These are phyloP conservation scores for Lerista edwardsae DNA, from an alignment of 2,797 vertebrate genomes.

Conservation along the genomic window DNA sequence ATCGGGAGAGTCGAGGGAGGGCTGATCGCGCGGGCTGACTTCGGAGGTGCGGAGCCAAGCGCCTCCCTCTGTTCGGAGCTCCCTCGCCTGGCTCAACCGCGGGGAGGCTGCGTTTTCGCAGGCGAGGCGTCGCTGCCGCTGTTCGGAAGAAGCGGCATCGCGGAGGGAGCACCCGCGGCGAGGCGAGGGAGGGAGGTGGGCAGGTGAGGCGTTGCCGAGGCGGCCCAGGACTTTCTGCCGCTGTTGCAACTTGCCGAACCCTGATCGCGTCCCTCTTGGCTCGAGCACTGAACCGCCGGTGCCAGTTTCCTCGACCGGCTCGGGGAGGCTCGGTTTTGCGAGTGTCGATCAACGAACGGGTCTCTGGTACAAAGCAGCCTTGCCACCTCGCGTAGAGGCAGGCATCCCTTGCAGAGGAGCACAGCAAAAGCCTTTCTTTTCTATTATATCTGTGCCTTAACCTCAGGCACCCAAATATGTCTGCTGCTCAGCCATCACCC, in stretches of 20 bases:
- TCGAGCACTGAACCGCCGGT: not conserved
- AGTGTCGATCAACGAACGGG: not conserved
- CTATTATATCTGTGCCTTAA: not conserved
- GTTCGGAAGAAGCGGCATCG: conserved; percentile 18
- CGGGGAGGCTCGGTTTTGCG: not conserved
- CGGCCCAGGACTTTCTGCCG: not conserved
- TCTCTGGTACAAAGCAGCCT: not conserved
- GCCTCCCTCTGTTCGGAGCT: conserved; percentile 62
- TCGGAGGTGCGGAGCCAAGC: conserved; percentile 16
- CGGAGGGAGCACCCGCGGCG: not conserved
- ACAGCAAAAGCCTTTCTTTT: not conserved
- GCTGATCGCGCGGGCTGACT: not conserved
- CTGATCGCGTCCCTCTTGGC: not conserved
- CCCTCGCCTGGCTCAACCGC: conserved; percentile 67
- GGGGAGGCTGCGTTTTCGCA: conserved; percentile 43
- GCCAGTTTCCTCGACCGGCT: not conserved
- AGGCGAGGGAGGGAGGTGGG: not conserved
- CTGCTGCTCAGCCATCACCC: not conserved
- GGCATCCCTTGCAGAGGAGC: not conserved
- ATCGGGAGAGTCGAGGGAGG: not conserved
- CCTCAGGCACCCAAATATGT: no score
- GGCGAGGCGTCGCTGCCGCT: conserved; percentile 40
- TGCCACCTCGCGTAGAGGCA: not conserved
- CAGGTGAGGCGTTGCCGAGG: not conserved
- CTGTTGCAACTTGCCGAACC: not conserved